Evolutionary conservation across 2,888 invertebrate species (phyloP), one percentile per base, ranked within the genome.

Genomic region (Alentia gelatinosa): DNA sequence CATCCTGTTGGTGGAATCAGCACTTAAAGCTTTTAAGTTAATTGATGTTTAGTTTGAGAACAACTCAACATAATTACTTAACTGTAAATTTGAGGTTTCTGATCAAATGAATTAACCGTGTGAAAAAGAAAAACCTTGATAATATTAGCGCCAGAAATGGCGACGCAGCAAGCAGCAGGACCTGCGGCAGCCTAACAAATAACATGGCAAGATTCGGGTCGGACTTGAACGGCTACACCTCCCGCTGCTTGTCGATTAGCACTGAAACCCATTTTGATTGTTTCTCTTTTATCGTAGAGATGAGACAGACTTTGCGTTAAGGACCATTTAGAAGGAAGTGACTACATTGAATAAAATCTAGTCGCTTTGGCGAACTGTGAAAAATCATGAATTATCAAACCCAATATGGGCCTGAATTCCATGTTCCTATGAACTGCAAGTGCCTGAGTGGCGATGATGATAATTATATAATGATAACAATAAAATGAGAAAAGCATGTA

Each of bases 141-240:
- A n/a, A n/a, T n/a, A n/a, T n/a, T n/a, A n/a, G n/a, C n/a, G n/a
- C n/a, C n/a, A n/a, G n/a, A n/a, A n/a, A n/a, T n/a, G n/a, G 56
- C 56, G 19, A 56, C 9, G 56, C 19, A 5, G 1, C n/a, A 4
- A 56, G 5, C 12, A 12, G n/a, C n/a, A n/a, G n/a, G 3, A 9
- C 56, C n/a, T n/a, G n/a, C 56, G 19, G 68, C n/a, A 68, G 68
- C 68, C 68, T 68, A 68, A 68, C 68, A 68, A 68, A 68, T 30
- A 68, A 68, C 68, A 68, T 68, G 68, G 68, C 68, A 68, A 68
- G 68, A 68, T 68, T 30, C 30, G 12, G 68, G 68, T 68, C 68
- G 30, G 68, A 68, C 68, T 68, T 68, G 26, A n/a, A 56, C 56
- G 5, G 19, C 1, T 56, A 56, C 19, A 3, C n/a, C 19, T 56